A percentile compares a stretch with the other conserved stretches of the same genome.
These are phyloP conservation scores for Pachymerium ferrugineum DNA, from an alignment of 2,888 invertebrate species.

Conservation along the genomic window DNA sequence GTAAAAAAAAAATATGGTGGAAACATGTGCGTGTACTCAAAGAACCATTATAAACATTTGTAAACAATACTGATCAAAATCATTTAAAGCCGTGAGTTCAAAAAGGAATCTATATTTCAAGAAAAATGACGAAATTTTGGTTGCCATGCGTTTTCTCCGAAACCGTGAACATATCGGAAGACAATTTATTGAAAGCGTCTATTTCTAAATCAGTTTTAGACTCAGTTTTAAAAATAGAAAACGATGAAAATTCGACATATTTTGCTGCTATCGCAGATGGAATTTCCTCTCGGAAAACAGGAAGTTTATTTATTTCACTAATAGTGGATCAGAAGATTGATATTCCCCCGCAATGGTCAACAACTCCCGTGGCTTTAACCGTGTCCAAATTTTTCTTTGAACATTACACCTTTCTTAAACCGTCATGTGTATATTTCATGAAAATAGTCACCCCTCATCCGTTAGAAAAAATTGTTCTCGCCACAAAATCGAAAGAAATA, in stretches of 20 bases:
- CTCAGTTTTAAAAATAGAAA: neutral
- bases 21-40: too few species aligned
- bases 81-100: too few species aligned
- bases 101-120: neutral
- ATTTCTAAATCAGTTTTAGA: neutral
- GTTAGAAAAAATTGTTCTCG: neutral
- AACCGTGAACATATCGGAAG: neutral
- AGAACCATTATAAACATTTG: too few species aligned
- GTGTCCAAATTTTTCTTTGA: neutral
- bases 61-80: too few species aligned
- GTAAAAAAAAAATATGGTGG: too few species aligned
- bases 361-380: neutral
- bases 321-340: neutral
- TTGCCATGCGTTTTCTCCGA: neutral
- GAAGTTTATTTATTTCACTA: neutral
- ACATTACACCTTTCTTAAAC: slow-evolving; percentile 25
- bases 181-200: neutral
- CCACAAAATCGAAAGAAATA: neutral
- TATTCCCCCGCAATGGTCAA: too few species aligned
- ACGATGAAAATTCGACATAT: neutral
- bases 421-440: neutral
- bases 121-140: neutral
- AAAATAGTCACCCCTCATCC: neutral
- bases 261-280: neutral
- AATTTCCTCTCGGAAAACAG: neutral